Base-by-base conservation (phyloP, 2,797 vertebrate species). In the Antennarius maculatus region DNA sequence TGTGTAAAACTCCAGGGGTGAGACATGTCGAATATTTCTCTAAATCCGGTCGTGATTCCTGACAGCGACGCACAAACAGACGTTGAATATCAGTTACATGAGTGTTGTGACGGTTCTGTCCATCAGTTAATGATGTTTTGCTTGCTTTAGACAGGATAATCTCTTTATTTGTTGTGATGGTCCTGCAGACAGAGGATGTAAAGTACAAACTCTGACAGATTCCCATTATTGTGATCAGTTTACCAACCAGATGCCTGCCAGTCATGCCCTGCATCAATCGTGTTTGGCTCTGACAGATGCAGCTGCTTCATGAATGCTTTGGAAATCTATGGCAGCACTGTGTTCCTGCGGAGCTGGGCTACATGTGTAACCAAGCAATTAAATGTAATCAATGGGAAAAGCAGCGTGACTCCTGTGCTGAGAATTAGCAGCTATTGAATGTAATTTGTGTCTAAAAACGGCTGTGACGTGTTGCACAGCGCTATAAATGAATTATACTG, bases 1-100 rank as follows among this genome's bases (percentile, higher is more conserved):
- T 92, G 15, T 91, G 88, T 31, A 93, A 89, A 70, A 51, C 80
- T 1, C 55, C 67, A 0, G 89, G 77, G 91, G 95, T 93, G 63
- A 90, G 88, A 54, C 14, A 1, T 1, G 16, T 43, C 4, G 15
- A 7, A 11, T 3, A 28, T 11, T 12, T 37, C n/a, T 9, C 3
- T 6, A 14, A 47, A 12, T 8, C 14, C 27, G 12, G 16, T 37
- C 8, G n/a, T 16, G 7, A 37, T 45, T 17, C 15, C 5, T 45
- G 2, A 46, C 23, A 23, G 23, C 23, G 23, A 23, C 23, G 4
- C 14, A 15, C n/a, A n/a, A 46, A n/a, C 2, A 41, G 16, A 46
- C 45, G n/a, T 2, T 45, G 12, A 45, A 45, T 45, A 45, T 15
- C 14, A 45, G 14, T 16, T 45, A 16, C 3, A 42, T 14, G 11